Base-by-base conservation (phyloP, 2,113 vertebrate genomes). In the Polyodon spathula region DNA sequence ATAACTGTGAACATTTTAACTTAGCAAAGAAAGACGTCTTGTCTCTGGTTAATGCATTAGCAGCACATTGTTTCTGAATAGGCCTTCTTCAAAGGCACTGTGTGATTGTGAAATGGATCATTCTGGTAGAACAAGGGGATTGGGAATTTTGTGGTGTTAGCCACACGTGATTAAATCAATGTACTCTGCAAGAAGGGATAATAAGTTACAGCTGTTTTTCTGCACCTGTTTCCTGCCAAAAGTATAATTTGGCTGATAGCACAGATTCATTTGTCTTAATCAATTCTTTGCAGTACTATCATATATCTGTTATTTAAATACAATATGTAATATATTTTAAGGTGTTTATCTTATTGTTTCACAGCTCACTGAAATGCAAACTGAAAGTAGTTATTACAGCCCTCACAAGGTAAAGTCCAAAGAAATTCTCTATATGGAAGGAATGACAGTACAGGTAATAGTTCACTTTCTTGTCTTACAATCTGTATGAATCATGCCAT, bases 381-480 rank as follows among this genome's bases (percentile, higher is more conserved):
- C 89, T 38, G 96, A 99, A 75, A 97, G 86, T 81, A 97, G 93
- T 86, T 99, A 97, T 79, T 99, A 99, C 70, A 97, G 96, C 63
- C 95, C 96, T 61, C 94, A 98, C 76, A 99, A 99, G 78, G 90
- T 99, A 66, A 98, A 94, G 81, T 98, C 94, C 66, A 93, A 89
- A 69, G 94, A 98, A 77, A 83, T 97, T 50, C 68, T 99, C 40
- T 88, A 90, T 63, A 83, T 96, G 86, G 93, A 99, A 79, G 96
- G 96, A 73, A 99, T 95, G 66, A 97, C 95, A 6, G 71, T 95
- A 70, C 95, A 99, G 92, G 96, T 96, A 86, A 77, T 52, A 54
- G 8, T 11, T 38, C 37, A 2, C 6, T 6, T 38, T 14, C 48
- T 27, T 3, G 27, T 27, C 27, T 27, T 27, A 27, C 27, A 27